phyloP scores from a whole-genome alignment of 2,888 invertebrate species.

The Ormyrus rosae region DNA sequence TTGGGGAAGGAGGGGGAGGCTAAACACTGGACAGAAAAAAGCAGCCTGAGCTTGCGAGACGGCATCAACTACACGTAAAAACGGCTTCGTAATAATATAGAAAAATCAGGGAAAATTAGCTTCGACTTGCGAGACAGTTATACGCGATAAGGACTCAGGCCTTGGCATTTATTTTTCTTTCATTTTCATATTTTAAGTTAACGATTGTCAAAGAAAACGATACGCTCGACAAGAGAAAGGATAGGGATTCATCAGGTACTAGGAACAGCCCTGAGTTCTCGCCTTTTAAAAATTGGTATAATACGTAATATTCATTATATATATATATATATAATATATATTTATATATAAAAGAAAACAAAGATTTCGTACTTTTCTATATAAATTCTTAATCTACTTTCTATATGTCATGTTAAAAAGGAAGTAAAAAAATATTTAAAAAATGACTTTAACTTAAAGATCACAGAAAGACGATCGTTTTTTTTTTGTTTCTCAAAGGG shows the following conservation, averaged over 20 bases:
- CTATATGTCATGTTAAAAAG: slow-evolving; percentile 49
- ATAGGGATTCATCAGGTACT: slow-evolving; percentile 70
- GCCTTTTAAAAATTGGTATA: slow-evolving; percentile 62
- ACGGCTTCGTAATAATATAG: slow-evolving; percentile 24
- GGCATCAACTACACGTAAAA: slow-evolving; percentile 55
- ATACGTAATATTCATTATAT: slow-evolving; percentile 34
- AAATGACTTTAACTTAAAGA: slow-evolving; percentile 53
- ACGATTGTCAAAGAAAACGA: slow-evolving; percentile 36
- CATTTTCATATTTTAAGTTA: slow-evolving; percentile 23
- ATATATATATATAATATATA: slow-evolving; percentile 13
- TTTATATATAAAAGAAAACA: slow-evolving; percentile 45
- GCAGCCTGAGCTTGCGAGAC: slow-evolving; percentile 65
- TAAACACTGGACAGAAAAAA: slow-evolving; percentile 63
- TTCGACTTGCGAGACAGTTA: slow-evolving; percentile 11
- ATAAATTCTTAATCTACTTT: slow-evolving; percentile 36
- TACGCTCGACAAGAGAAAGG: slow-evolving; percentile 59
- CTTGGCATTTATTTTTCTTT: slow-evolving; percentile 11
- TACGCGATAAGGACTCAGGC: slow-evolving; percentile 19
- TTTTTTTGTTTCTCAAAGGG: slow-evolving; percentile 58
- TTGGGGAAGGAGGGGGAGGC: slow-evolving; percentile 46
- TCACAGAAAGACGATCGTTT: slow-evolving; percentile 53
- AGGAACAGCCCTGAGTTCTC: slow-evolving; percentile 71
- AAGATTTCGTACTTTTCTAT: slow-evolving; percentile 31
- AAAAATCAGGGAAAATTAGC: slow-evolving; percentile 15
- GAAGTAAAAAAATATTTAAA: slow-evolving; percentile 52